phyloP scores from a whole-genome alignment of 2,797 vertebrate genomes.

The Helarctos malayanus region DNA sequence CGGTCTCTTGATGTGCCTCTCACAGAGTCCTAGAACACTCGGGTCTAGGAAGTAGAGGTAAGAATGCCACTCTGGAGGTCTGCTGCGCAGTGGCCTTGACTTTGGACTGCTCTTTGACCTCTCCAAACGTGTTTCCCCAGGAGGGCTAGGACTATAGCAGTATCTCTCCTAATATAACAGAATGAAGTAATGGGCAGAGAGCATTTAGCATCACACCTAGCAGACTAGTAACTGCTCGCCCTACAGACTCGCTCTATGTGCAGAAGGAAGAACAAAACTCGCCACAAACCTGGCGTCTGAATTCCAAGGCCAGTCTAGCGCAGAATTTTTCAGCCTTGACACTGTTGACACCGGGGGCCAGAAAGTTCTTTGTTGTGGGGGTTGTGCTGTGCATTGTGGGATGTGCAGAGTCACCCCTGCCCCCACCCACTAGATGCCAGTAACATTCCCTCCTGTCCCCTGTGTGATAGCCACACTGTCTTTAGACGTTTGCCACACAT shows the following conservation, averaged over 20 bases:
- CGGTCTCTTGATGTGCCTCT: not conserved
- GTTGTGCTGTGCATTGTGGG: not conserved
- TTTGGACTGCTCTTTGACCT: not conserved
- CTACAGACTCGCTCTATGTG: not conserved
- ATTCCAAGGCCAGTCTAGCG: not conserved
- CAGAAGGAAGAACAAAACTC: not conserved
- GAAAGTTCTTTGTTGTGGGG: slow-evolving; percentile 12
- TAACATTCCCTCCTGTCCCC: not conserved
- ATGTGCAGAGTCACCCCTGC: not conserved
- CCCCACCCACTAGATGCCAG: not conserved
- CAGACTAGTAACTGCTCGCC: not conserved
- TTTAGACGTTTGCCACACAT: not conserved
- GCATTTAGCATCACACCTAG: not conserved
- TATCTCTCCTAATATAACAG: not conserved
- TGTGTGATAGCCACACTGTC: no score
- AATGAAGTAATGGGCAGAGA: not conserved
- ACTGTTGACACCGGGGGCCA: not conserved
- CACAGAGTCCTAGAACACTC: not conserved
- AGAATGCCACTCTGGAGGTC: not conserved
- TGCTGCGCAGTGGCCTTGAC: not conserved
- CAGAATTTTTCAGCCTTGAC: not conserved
- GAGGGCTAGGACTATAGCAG: accelerated
- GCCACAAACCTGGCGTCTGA: not conserved
- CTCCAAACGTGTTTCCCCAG: not conserved
- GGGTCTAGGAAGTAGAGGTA: not conserved